phyloP scores from a whole-genome alignment of 37 sponge, comb jelly and placozoan genomes.

The Spongilla lacustris region DNA sequence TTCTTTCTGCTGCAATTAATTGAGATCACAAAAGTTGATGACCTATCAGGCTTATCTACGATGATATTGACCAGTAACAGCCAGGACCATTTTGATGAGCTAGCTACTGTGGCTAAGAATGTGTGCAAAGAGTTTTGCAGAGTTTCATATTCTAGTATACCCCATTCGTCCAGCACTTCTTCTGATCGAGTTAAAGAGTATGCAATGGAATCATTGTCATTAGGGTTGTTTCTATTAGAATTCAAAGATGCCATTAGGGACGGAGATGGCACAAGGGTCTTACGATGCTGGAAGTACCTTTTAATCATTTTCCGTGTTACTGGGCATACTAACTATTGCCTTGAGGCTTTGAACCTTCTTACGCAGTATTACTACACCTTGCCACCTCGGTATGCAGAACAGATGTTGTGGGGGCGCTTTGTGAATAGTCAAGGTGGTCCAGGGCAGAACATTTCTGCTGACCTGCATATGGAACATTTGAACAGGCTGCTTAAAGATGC shows the following conservation, averaged over 20 bases:
- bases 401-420: slow-evolving; percentile 21
- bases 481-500: slow-evolving; percentile 7
- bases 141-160: too few relatives aligned
- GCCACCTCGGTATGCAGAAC: slow-evolving; percentile 23
- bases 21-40: slow-evolving; percentile 3
- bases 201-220: slow-evolving; percentile 6
- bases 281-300: slow-evolving; percentile 20
- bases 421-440: slow-evolving; percentile 23
- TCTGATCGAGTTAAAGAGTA: slow-evolving; percentile 9
- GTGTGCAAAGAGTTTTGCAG: too few relatives aligned
- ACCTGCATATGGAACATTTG: slow-evolving; percentile 26
- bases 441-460: slow-evolving; percentile 16
- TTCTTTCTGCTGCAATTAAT: slow-evolving; percentile 54
- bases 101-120: too few relatives aligned
- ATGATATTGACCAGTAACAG: too few relatives aligned
- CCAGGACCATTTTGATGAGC: too few relatives aligned
- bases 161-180: too few relatives aligned
- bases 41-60: too few relatives aligned
- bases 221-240: slow-evolving; percentile 6
- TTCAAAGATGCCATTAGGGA: slow-evolving; percentile 29
- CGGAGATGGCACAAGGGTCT: slow-evolving; percentile 30
- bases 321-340: slow-evolving; percentile 17
- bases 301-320: slow-evolving; percentile 24
- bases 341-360: slow-evolving; percentile 26
- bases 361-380: neutral